Base-by-base conservation (phyloP, 2,888 invertebrate species). In the Orthonevra nobilis region DNA sequence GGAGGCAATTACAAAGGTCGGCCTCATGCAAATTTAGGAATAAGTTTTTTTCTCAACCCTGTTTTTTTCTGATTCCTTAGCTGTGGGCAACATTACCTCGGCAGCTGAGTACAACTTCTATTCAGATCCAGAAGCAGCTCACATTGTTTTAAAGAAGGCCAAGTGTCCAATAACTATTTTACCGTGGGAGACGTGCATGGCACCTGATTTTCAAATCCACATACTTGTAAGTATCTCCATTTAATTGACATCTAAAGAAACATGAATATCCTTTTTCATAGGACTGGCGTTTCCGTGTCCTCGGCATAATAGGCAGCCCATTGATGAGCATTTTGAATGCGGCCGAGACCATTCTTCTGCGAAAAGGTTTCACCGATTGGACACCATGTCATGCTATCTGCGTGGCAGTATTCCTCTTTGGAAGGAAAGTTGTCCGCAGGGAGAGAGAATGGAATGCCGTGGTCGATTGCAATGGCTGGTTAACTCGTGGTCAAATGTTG, bases 1-100 rank as follows among this genome's bases (percentile, higher is more conserved):
- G 96, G 95, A n/a, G 95, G 96, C 81, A 94, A 94, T 87, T 91
- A 92, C 81, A 90, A 91, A 82, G 93, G 95, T 94, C 4, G 28
- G 26, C 28, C 3, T 9, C n/a, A n/a, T n/a, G n/a, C 2, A 32
- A 6, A 86, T 87, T 72, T 10, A n/a, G n/a, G n/a, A n/a, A n/a
- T n/a, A n/a, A n/a, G n/a, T n/a, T n/a, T n/a, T n/a, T n/a, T n/a
- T n/a, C n/a, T n/a, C n/a, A n/a, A n/a, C n/a, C n/a, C n/a, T n/a
- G n/a, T n/a, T n/a, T n/a, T n/a, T n/a, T n/a, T n/a, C n/a, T n/a
- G n/a, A n/a, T n/a, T n/a, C n/a, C 6, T 5, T 20, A 60, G 91
- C 90, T 15, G 84, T 90, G 36, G 92, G 92, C 9, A 93, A 93
- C 83, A 84, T 89, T 7, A 90, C 91, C 4, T 14, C 54, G 6